phyloP scores from a whole-genome alignment of 2,797 vertebrate species.

The Periparus ater region DNA sequence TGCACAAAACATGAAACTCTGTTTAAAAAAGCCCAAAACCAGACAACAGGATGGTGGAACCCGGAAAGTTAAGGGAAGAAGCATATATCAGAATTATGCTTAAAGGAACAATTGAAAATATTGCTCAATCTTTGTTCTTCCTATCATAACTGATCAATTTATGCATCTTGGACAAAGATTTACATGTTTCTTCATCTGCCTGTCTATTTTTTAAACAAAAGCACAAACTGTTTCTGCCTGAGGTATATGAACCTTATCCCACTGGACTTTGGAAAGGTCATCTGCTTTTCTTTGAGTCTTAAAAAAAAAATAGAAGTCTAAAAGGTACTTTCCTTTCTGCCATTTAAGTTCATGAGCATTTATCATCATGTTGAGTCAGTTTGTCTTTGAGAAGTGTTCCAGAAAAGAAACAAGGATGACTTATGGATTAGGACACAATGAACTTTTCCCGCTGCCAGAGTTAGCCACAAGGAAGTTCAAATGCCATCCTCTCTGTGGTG shows the following conservation, averaged over 20 bases:
- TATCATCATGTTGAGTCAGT: background rate
- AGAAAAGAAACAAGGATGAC: background rate
- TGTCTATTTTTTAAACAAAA: background rate
- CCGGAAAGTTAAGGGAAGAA: background rate
- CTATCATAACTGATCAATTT: background rate
- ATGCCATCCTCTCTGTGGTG: background rate
- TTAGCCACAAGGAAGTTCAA: background rate
- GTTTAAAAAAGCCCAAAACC: background rate
- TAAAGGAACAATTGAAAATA: background rate
- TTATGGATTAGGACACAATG: slow-evolving; percentile 15
- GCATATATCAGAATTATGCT: background rate
- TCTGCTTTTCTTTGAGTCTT: background rate
- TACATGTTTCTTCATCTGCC: background rate
- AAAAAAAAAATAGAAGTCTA: background rate
- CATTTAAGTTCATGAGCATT: slow-evolving; percentile 12
- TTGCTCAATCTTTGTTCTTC: background rate
- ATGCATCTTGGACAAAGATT: background rate
- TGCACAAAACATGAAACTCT: background rate
- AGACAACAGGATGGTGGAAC: rapidly evolving
- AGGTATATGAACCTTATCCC: background rate
- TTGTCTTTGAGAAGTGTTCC: background rate
- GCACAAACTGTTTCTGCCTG: background rate
- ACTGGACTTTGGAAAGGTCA: slow-evolving; percentile 23
- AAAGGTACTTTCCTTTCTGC: slow-evolving; percentile 47
- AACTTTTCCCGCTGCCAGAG: slow-evolving; percentile 26